A percentile compares a stretch with the other conserved stretches of the same genome.
phyloP scores from a whole-genome alignment of 2,113 vertebrate genomes.

The Trachemys scripta region DNA sequence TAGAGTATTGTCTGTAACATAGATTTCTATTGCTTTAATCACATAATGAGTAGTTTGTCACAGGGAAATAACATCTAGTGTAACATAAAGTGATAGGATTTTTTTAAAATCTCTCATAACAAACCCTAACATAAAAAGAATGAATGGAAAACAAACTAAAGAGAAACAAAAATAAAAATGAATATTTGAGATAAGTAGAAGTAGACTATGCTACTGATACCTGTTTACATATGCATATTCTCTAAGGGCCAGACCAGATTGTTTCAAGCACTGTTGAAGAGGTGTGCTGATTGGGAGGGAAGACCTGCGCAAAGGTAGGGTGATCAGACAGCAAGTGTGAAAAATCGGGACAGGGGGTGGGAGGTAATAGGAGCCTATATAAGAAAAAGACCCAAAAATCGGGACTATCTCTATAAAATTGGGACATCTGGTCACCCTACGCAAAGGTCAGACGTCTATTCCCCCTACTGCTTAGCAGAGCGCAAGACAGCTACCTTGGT shows the following conservation, averaged over 20 bases:
- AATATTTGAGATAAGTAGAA: background rate
- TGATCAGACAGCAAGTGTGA: too few relatives aligned
- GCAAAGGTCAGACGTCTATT: background rate
- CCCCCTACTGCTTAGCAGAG: background rate
- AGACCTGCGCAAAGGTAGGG: background rate
- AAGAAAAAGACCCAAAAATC: too few relatives aligned
- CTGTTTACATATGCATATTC: background rate
- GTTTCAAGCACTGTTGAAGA: background rate
- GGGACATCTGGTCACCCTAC: background rate
- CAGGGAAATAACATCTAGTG: background rate
- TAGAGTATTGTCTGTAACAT: background rate
- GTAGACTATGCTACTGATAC: background rate
- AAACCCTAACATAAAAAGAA: background rate
- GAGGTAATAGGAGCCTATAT: too few relatives aligned
- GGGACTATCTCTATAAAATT: too few relatives aligned
- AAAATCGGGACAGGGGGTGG: too few relatives aligned
- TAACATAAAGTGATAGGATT: background rate
- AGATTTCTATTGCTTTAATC: background rate
- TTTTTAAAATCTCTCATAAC: background rate
- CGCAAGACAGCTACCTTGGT: background rate
- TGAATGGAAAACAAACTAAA: background rate
- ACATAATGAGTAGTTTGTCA: background rate
- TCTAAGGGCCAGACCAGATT: background rate
- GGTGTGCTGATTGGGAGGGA: background rate
- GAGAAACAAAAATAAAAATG: background rate